phyloP scores from a whole-genome alignment of 2,797 vertebrate species.

The Pampus argenteus region DNA sequence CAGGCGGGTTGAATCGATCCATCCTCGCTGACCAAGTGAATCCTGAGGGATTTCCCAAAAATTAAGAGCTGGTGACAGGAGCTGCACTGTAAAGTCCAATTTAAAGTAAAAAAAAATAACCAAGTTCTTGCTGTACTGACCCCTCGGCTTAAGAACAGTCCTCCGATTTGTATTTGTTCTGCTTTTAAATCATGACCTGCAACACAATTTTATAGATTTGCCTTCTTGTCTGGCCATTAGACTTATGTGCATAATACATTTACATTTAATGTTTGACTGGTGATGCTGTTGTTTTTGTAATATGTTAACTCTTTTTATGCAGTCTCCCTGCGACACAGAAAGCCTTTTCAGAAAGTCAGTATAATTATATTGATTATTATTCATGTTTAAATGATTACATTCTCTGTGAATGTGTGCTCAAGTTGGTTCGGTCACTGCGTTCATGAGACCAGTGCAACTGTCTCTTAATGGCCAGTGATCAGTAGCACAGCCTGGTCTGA shows the following conservation, averaged over 20 bases:
- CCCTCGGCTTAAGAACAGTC: too few relatives aligned
- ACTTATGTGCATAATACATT: neutral
- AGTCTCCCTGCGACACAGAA: too few relatives aligned
- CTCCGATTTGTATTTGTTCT: too few relatives aligned
- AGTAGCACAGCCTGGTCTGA: constrained; percentile 49
- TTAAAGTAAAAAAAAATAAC: too few relatives aligned
- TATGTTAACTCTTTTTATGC: too few relatives aligned
- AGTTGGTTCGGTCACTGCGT: neutral
- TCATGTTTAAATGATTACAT: neutral
- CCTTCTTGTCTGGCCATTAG: neutral
- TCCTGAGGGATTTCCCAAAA: constrained; percentile 63
- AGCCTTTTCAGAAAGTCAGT: too few relatives aligned
- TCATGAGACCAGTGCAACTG: constrained; percentile 55
- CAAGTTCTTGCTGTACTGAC: too few relatives aligned
- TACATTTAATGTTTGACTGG: too few relatives aligned
- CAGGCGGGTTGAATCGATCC: constrained; percentile 75
- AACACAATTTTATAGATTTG: neutral
- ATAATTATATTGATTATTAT: neutral
- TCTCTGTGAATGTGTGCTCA: constrained; percentile 8
- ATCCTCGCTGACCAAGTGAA: constrained; percentile 56
- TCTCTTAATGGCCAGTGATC: constrained; percentile 46
- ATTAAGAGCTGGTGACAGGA: constrained; percentile 5
- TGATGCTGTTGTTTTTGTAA: too few relatives aligned
- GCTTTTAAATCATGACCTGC: neutral
- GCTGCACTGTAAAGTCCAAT: neutral